Percentiles rank a stretch among this genome's conserved stretches.
Evolutionary conservation across 2,113 vertebrate species (phyloP).

Genomic region (Pitta sordida): DNA sequence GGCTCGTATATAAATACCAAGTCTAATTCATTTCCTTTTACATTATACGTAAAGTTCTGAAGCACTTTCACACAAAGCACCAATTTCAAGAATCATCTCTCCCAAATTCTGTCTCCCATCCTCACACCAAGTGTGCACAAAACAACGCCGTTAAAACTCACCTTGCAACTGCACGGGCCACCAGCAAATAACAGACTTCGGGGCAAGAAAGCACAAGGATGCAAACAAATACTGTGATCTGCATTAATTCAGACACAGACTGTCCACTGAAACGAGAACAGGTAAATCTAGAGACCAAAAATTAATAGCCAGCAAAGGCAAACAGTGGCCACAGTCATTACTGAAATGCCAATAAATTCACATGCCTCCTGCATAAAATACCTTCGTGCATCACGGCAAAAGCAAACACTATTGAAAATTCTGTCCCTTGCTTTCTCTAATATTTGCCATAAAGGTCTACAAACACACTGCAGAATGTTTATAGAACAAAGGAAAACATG

Average conservation of each 20-base stretch:
- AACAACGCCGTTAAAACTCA: not conserved
- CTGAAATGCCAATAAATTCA: not conserved
- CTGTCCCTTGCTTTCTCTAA: not conserved
- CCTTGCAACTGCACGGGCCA: not conserved
- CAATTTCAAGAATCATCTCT: not conserved
- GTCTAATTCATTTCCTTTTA: not conserved
- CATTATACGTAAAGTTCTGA: not conserved
- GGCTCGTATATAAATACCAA: not conserved
- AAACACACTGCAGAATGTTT: slow-evolving; percentile 2
- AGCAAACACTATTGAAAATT: not conserved
- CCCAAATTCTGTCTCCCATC: not conserved
- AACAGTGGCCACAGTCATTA: not conserved
- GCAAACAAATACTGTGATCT: not conserved
- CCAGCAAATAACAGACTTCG: not conserved
- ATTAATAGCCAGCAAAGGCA: not conserved
- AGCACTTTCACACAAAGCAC: not conserved
- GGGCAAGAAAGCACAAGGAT: not conserved
- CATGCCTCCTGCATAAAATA: not conserved
- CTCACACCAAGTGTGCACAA: not conserved
- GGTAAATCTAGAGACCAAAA: not conserved
- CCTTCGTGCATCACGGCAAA: not conserved
- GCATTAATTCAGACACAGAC: not conserved
- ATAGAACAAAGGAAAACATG: slow-evolving; percentile 40
- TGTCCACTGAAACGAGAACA: not conserved
- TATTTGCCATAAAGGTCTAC: not conserved